Evolutionary conservation across 2,888 invertebrate genomes (phyloP), one percentile per base, ranked within the genome.

Genomic region (Drosophila neotestacea): DNA sequence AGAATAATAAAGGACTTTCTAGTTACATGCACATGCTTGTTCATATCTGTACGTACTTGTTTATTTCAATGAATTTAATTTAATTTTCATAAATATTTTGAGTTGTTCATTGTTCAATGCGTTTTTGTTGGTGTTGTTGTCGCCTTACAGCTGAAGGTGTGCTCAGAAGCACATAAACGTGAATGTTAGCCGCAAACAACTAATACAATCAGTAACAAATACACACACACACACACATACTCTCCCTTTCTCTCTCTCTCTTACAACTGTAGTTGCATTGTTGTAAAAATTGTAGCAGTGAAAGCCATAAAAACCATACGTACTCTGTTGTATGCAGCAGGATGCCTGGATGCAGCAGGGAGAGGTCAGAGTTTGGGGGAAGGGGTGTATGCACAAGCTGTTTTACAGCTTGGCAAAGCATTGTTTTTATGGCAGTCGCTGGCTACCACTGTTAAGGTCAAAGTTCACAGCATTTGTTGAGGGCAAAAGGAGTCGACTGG

Each of bases 131-230:
- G 54, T 42, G 27, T n/a, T 22, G 38, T 44, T 39, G 38, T 48
- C 32, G 61, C 30, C 41, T 55, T 51, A 11, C 55, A 42, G 59
- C 32, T 36, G 27, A 56, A 52, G 52, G 16, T 67, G 56, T 68
- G 73, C 72, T 77, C 62, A 77, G 72, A 72, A 66, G 70, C 50
- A 69, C 82, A 85, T 87, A 73, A 85, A 81, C 75, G 85, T 84
- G 81, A 81, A 65, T 83, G 86, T 73, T 73, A 70, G 50, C 70
- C 77, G 61, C 84, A 73, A 79, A 72, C 77, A 86, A 73, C 73
- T 72, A 81, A 81, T 73, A 48, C 75, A 80, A 88, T 77, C 72
- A 77, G 65, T 58, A 48, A 16, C 38, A 54, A 44, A 58, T 34
- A 73, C 22, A 59, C 46, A 39, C 28, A 62, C 28, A 34, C 36